Evolutionary conservation across 92 coral and sea anemone species (phyloP).

Genomic region (Zoanthus gigantus): DNA sequence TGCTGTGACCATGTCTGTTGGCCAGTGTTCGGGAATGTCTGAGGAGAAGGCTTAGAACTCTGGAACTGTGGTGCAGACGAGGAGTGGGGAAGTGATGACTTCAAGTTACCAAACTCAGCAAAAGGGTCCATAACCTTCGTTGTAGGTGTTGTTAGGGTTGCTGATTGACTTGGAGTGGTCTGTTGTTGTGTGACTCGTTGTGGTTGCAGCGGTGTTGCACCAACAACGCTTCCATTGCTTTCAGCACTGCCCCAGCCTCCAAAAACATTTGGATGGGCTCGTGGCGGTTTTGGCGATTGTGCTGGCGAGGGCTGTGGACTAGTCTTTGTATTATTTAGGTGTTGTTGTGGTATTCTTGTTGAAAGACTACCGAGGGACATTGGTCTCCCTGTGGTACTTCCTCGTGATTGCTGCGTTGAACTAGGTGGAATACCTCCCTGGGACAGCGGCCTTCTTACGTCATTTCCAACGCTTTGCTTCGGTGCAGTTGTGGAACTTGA

Average conservation of each 20-base stretch:
- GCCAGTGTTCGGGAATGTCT: slow-evolving; percentile 28
- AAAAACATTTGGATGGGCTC: slow-evolving; percentile 64
- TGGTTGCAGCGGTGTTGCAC: slow-evolving; percentile 75
- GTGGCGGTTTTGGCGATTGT: slow-evolving; percentile 38
- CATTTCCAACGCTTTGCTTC: slow-evolving; percentile 8
- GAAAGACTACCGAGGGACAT: slow-evolving; percentile 35
- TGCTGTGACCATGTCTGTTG: slow-evolving; percentile 76
- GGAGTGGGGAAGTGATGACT: slow-evolving; percentile 56
- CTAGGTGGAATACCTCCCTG: background rate
- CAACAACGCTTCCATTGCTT: slow-evolving; percentile 4
- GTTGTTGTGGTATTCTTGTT: slow-evolving; percentile 23
- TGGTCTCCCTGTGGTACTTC: slow-evolving; percentile 42
- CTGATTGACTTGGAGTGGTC: slow-evolving; percentile 59
- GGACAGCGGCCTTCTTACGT: slow-evolving; percentile 23
- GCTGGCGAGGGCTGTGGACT: slow-evolving; percentile 45
- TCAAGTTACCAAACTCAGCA: slow-evolving; percentile 88
- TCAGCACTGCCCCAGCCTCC: slow-evolving; percentile 78
- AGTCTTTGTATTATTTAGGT: background rate
- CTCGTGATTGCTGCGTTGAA: slow-evolving; percentile 11
- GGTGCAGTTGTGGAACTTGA: slow-evolving; percentile 37
- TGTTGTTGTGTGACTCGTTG: slow-evolving; percentile 16
- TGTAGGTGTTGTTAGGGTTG: slow-evolving; percentile 25
- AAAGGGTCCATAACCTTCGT: slow-evolving; percentile 82
- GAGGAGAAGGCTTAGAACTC: slow-evolving; percentile 53
- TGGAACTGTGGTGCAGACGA: slow-evolving; percentile 67